A percentile compares a stretch with the other conserved stretches of the same genome.
These are phyloP conservation scores for Meles meles DNA, from an alignment of 2,113 vertebrate genomes.

Conservation along the genomic window DNA sequence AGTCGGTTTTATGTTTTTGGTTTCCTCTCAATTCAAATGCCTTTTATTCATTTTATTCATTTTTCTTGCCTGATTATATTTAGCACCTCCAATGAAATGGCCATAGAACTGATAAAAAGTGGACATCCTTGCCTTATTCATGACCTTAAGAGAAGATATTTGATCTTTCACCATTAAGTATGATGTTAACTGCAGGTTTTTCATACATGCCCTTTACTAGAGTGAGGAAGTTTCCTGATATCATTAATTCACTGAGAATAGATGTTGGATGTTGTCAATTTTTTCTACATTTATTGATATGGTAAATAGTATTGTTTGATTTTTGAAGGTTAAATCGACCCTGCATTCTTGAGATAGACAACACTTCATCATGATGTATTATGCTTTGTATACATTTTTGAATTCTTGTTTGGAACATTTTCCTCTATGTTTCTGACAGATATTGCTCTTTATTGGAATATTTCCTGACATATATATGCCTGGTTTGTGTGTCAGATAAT, in stretches of 20 bases:
- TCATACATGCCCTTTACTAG: background rate
- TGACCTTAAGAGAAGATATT: background rate
- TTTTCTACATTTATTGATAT: background rate
- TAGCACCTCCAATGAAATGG: background rate
- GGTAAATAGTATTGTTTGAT: background rate
- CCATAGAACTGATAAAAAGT: background rate
- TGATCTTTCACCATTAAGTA: background rate
- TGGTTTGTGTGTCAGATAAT: background rate
- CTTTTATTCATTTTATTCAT: background rate
- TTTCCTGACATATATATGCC: background rate
- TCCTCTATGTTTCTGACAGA: background rate
- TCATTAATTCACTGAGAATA: background rate
- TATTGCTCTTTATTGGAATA: background rate
- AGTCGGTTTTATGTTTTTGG: background rate
- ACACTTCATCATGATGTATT: background rate
- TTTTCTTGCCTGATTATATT: background rate
- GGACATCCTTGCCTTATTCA: background rate
- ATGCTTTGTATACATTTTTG: background rate
- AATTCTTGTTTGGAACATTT: background rate
- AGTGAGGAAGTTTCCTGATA: background rate
- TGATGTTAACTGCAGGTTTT: background rate
- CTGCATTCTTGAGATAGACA: background rate
- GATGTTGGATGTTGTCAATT: background rate
- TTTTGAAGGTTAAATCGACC: background rate
- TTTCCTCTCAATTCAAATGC: background rate